Conservation (phyloP, 1,140 invertebrate genomes). For the Drosophila santomea region DNA sequence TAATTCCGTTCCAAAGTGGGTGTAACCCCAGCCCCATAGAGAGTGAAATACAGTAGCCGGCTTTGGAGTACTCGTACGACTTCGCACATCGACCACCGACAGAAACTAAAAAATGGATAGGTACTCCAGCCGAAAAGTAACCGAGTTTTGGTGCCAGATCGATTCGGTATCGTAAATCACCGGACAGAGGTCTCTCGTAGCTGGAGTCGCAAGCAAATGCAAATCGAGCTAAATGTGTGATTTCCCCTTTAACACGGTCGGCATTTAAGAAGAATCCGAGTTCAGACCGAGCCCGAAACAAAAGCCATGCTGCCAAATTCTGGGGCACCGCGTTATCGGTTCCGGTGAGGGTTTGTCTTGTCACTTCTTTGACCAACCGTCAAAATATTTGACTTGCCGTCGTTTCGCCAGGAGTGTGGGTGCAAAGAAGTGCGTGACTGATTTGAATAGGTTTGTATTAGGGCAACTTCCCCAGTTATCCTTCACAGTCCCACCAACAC, state of each 20-base stretch:
- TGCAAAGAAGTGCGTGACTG: slow-evolving; percentile 32
- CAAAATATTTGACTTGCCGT: slow-evolving; percentile 61
- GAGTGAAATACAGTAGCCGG: slow-evolving; percentile 47
- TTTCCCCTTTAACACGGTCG: slow-evolving; percentile 61
- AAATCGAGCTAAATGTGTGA: slow-evolving; percentile 79
- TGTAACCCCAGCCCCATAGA: slow-evolving; percentile 7
- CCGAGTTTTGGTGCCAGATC: slow-evolving; percentile 16
- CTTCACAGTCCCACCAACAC: neutral
- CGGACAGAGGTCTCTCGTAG: neutral
- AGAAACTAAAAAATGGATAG: slow-evolving; percentile 17
- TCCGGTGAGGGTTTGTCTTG: slow-evolving; percentile 47
- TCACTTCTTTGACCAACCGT: slow-evolving; percentile 55
- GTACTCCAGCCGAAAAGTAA: neutral
- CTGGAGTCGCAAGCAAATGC: slow-evolving; percentile 69
- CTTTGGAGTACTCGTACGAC: slow-evolving; percentile 1
- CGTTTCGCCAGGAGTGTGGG: slow-evolving; percentile 25
- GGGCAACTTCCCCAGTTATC: neutral
- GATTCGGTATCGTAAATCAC: slow-evolving; percentile 58
- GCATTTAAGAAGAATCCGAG: slow-evolving; percentile 47
- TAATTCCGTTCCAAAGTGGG: slow-evolving; percentile 45
- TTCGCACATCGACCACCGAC: slow-evolving; percentile 29
- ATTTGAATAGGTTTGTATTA: neutral
- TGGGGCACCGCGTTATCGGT: slow-evolving; percentile 57
- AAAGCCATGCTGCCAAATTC: slow-evolving; percentile 37
- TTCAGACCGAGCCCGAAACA: slow-evolving; percentile 1